Percentiles rank a stretch among this genome's conserved stretches.
phyloP scores from a whole-genome alignment of 2,888 invertebrate genomes.

The Aspidiotus destructor region DNA sequence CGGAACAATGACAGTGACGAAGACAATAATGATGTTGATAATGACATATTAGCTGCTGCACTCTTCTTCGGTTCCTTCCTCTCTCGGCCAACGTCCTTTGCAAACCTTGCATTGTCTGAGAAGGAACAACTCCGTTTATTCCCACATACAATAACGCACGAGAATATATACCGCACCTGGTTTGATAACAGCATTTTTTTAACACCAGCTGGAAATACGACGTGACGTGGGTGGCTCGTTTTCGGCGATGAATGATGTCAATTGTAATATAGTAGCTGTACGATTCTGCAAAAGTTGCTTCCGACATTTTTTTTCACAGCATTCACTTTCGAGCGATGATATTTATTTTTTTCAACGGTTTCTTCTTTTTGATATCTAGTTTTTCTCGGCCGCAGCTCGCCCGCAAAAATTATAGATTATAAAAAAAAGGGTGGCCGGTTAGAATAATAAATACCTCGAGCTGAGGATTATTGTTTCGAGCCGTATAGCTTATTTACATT shows the following conservation, averaged over 20 bases:
- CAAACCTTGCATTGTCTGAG: conserved; percentile 21
- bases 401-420: too few relatives aligned
- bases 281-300: conserved; percentile 31
- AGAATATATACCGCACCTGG: conserved; percentile 17
- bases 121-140: conserved; percentile 26
- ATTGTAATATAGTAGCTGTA: conserved; percentile 11
- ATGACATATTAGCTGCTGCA: conserved; percentile 27
- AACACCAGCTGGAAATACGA: conserved; percentile 18
- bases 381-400: background rate
- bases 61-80: background rate
- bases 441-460: too few relatives aligned
- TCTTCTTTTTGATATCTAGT: background rate
- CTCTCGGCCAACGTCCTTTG: background rate
- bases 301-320: conserved; percentile 16
- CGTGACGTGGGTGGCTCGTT: conserved; percentile 22
- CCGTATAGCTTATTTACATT: too few relatives aligned
- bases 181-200: conserved; percentile 20
- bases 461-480: too few relatives aligned
- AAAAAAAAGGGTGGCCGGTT: too few relatives aligned
- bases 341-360: conserved; percentile 4
- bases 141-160: conserved; percentile 15
- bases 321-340: background rate
- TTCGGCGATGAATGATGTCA: conserved; percentile 20
- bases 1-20: conserved; percentile 27
- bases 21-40: conserved; percentile 30